Percentiles rank a stretch among this genome's conserved stretches.
phyloP scores from a whole-genome alignment of 2,888 invertebrate species.

The Trichacis sp. region DNA sequence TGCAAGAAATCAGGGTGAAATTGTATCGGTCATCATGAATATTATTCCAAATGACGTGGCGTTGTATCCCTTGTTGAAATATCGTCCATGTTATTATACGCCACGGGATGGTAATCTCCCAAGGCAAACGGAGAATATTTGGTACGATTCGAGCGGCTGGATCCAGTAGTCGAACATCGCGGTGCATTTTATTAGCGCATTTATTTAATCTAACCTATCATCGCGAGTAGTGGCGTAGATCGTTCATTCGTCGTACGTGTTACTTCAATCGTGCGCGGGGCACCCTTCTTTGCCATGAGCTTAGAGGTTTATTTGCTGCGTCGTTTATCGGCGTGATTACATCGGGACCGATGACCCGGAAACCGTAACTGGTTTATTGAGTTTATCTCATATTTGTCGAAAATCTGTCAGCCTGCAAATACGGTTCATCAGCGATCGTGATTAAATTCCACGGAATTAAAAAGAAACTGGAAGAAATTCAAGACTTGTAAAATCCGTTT shows the following conservation, averaged over 20 bases:
- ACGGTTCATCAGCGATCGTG: not conserved
- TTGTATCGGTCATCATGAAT: slow-evolving; percentile 48
- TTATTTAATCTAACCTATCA: slow-evolving; percentile 52
- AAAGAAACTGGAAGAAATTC: too few species aligned
- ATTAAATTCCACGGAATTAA: not conserved
- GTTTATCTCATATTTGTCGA: not conserved
- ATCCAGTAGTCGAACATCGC: slow-evolving; percentile 47
- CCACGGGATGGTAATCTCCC: slow-evolving; percentile 46
- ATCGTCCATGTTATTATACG: slow-evolving; percentile 57
- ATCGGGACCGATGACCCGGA: slow-evolving; percentile 25
- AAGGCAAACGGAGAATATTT: slow-evolving; percentile 20
- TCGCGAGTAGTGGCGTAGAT: slow-evolving; percentile 17
- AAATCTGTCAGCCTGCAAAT: not conserved
- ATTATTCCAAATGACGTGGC: slow-evolving; percentile 47
- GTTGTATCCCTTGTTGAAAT: slow-evolving; percentile 37
- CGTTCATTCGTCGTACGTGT: slow-evolving; percentile 43
- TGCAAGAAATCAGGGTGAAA: too few species aligned
- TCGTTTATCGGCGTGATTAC: slow-evolving; percentile 35
- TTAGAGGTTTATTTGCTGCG: slow-evolving; percentile 39
- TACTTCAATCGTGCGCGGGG: slow-evolving; percentile 27
- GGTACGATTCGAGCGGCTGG: slow-evolving; percentile 25
- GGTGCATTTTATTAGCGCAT: slow-evolving; percentile 68
- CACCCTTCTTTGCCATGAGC: slow-evolving; percentile 25
- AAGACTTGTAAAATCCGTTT: too few species aligned
- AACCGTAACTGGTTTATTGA: slow-evolving; percentile 18